A percentile compares a stretch with the other conserved stretches of the same genome.
These are phyloP conservation scores for Rhinatrema bivittatum DNA, from an alignment of 2,797 vertebrate species.

Conservation along the genomic window DNA sequence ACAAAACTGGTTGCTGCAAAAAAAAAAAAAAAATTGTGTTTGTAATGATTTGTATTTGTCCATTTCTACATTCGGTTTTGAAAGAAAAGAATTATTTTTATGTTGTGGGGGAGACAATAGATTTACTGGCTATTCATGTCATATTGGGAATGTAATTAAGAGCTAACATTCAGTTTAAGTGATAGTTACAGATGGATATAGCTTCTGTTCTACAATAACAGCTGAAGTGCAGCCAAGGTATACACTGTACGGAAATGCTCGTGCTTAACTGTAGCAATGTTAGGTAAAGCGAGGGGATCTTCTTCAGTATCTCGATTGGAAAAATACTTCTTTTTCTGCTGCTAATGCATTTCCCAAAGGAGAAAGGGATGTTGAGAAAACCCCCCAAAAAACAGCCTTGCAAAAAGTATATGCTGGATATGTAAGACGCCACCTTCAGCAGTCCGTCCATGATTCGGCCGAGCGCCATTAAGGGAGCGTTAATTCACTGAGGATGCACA, in stretches of 20 bases:
- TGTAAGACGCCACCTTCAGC: no score
- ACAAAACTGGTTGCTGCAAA: no score
- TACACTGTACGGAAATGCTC: conserved; percentile 15
- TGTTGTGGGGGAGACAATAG: conserved; percentile 7
- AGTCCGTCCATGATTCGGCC: no score
- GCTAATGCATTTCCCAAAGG: no score
- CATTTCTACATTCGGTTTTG: conserved; percentile 16
- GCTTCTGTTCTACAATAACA: conserved; percentile 28
- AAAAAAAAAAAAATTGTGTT: no score
- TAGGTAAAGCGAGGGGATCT: conserved; percentile 8
- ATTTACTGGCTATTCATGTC: background rate
- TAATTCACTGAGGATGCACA: no score
- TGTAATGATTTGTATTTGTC: conserved; percentile 17
- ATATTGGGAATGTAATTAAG: conserved; percentile 24
- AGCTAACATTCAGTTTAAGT: conserved; percentile 32
- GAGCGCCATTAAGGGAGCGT: no score
- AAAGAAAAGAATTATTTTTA: conserved; percentile 9
- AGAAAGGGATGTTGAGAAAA: no score
- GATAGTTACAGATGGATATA: conserved; percentile 34
- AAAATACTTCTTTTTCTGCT: no score
- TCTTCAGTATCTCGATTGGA: no score
- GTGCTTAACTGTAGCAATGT: background rate
- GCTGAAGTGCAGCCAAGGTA: conserved; percentile 31
- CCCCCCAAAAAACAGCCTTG: no score
- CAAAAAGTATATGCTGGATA: no score